These are phyloP conservation scores for Rana temporaria DNA, from an alignment of 2,113 vertebrate species.

Conservation along the genomic window DNA sequence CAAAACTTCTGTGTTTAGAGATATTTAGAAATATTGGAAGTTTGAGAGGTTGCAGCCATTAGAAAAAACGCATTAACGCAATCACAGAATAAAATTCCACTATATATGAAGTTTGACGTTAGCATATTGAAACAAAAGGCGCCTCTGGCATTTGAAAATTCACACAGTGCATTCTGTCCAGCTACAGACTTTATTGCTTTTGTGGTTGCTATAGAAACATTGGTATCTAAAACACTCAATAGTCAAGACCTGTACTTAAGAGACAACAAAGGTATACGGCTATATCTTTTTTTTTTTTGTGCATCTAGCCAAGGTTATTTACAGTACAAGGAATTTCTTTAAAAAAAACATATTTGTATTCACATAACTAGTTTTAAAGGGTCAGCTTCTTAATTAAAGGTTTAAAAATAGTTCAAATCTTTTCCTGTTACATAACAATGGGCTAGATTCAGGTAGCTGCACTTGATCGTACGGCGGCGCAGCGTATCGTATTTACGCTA, in stretches of 20 bases:
- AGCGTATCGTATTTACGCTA: no score
- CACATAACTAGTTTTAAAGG: neutral
- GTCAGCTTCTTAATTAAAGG: no score
- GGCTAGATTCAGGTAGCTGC: no score
- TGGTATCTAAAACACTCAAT: conserved; percentile 11
- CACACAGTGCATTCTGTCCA: conserved; percentile 27
- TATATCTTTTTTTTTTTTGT: neutral
- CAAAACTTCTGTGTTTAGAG: no score
- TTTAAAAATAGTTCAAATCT: no score
- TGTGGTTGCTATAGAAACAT: conserved; percentile 47
- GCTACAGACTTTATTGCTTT: conserved; percentile 40
- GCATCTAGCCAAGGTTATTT: neutral
- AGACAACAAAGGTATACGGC: neutral
- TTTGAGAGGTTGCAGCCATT: neutral
- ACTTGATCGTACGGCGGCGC: no score
- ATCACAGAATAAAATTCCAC: neutral
- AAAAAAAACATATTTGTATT: neutral
- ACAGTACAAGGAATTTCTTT: neutral
- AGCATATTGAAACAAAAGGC: conserved; percentile 36
- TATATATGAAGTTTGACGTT: conserved; percentile 32
- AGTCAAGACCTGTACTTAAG: conserved; percentile 8
- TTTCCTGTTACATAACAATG: no score
- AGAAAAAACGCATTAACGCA: neutral
- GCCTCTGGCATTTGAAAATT: conserved; percentile 46
- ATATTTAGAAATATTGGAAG: no score